Evolutionary conservation across 1,140 invertebrate species (phyloP), one percentile per base, ranked within the genome.

Genomic region (Drosophila nannoptera): DNA sequence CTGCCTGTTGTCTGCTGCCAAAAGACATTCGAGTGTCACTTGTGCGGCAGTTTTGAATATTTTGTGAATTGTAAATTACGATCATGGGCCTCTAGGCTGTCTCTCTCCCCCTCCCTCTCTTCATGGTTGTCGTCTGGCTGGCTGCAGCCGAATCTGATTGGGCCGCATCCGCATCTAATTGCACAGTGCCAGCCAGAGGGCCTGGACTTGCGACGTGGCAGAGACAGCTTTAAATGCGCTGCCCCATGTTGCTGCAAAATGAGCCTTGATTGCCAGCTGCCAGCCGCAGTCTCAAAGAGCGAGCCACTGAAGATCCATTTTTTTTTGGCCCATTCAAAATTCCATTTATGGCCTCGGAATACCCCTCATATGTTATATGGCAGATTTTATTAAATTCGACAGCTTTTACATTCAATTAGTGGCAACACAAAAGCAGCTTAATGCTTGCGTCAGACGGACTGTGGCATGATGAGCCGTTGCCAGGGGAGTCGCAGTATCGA

Each of bases 1-100:
- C 32, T 29, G 42, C 33, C 52, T 38, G 36, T 38, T 38, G 36
- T 38, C 38, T 40, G 38, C 80, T 83, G 78, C 76, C 61, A 83
- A 83, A 83, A 70, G 80, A 78, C 81, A 83, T 83, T 83, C 48
- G 80, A 83, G 80, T 83, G 80, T 83, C 80, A 83, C 80, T 83
- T 83, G 80, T 84, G 76, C 80, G 76, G 80, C 62, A 80, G 80
- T 80, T 83, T 84, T 83, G 80, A 83, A 83, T 83, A 84, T 83
- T 84, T 84, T 83, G 59, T 83, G 80, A 84, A 83, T 76, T 70
- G 81, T 86, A 83, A 80, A 83, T 83, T 80, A 80, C 66, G 69
- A 84, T 83, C 80, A 83, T 70, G 73, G 73, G 62, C 33, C 45
- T 38, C 33, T 38, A 9, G 7, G 5, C n/a, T 5, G 7, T 12